Base-by-base conservation (phyloP, 2,888 invertebrate species). In the Galeruca laticollis region DNA sequence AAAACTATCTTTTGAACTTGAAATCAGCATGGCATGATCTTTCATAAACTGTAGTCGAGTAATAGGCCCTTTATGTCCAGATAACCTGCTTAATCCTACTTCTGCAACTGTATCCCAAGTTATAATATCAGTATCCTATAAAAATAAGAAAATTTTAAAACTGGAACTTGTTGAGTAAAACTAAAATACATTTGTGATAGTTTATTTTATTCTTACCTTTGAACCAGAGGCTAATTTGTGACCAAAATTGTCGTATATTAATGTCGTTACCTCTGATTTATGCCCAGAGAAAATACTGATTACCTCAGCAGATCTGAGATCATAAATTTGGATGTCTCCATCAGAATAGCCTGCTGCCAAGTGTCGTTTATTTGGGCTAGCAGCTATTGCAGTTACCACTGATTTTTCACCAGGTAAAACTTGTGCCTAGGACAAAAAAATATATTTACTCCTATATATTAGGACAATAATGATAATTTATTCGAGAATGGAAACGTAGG, bases 21-120 rank as follows among this genome's bases (percentile, higher is more conserved):
- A 93, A 8, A 96, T 88, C 9, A 96, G 84, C 74, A 92, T 88
- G 76, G 91, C 89, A 75, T 90, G 88, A 68, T 91, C 87, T 68
- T 89, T 88, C 84, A 95, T 89, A 79, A 95, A 95, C 8, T 90
- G 87, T 0, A 93, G 86, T 86, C 94, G 93, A 0, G 98, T 99
- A 18, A 99, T 89, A 0, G 91, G 90, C 20, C 94, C 96, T 84
- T 96, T 97, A 85, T 99, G 99, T 0, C 98, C 98, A 81, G 91
- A 92, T 72, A 99, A 89, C 69, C 98, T 89, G 79, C 93, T 95
- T 52, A 96, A 87, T 71, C 99, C 99, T 66, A 92, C 90, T 86
- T 98, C 97, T 60, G 95, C 93, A 6, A 99, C 93, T 5, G 96
- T 91, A 87, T 99, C 99, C 93, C 98, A 97, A 1, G 98, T 88